These are phyloP conservation scores for Aptenodytes patagonicus DNA, from an alignment of 2,113 vertebrate species.

Conservation along the genomic window DNA sequence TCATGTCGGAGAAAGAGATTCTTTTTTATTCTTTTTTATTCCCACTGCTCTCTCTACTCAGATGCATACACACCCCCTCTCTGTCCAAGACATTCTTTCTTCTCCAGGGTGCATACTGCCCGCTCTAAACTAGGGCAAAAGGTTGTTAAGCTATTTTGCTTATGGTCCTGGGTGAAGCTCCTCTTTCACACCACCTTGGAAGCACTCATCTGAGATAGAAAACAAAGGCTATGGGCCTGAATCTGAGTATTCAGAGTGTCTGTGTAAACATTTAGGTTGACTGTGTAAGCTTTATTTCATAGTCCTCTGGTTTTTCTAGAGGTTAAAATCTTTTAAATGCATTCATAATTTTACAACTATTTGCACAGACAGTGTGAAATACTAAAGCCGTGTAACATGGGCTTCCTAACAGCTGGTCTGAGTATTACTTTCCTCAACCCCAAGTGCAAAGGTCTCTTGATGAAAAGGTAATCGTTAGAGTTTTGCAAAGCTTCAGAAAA, in stretches of 20 bases:
- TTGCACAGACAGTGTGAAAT: neutral
- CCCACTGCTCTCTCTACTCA: neutral
- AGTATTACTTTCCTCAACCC: neutral
- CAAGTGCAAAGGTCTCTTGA: neutral
- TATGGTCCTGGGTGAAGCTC: neutral
- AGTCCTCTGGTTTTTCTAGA: neutral
- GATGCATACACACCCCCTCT: rapidly evolving
- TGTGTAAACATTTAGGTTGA: neutral
- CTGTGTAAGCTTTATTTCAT: neutral
- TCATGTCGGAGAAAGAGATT: neutral
- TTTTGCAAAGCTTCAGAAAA: neutral
- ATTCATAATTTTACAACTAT: neutral
- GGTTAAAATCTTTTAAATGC: neutral
- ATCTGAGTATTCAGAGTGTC: neutral
- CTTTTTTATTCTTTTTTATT: neutral
- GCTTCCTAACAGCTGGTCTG: neutral
- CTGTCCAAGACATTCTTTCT: neutral
- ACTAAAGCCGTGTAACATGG: neutral
- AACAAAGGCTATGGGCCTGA: neutral
- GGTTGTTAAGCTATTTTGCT: neutral
- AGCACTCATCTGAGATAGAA: neutral
- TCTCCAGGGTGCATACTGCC: neutral
- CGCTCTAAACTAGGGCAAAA: neutral
- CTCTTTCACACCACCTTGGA: neutral
- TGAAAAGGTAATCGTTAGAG: neutral